phyloP scores from a whole-genome alignment of 2,888 invertebrate species.

The Sicus ferrugineus region DNA sequence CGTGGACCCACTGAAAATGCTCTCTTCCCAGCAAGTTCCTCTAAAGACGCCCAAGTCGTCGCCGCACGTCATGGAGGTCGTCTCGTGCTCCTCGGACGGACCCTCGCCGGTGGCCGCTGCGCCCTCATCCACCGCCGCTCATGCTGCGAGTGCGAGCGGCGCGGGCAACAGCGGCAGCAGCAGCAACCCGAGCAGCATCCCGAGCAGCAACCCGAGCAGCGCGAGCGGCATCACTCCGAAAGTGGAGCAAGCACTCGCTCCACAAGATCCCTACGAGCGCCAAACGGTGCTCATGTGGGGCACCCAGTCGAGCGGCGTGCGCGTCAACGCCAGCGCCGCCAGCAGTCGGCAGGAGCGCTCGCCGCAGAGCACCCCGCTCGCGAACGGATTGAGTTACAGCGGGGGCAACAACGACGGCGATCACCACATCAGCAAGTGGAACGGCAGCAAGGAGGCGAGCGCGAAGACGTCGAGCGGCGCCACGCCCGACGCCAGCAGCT shows the following conservation, averaged over 20 bases:
- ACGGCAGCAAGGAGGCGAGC: slow-evolving; percentile 45
- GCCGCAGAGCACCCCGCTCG: slow-evolving; percentile 59
- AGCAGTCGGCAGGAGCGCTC: slow-evolving; percentile 53
- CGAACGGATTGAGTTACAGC: slow-evolving; percentile 59
- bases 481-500: slow-evolving; percentile 50
- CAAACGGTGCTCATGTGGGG: slow-evolving; percentile 97
- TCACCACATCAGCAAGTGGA: slow-evolving; percentile 55
- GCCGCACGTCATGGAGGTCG: slow-evolving; percentile 64
- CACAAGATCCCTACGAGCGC: slow-evolving; percentile 67
- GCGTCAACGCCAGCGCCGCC: slow-evolving; percentile 51
- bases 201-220: slow-evolving; percentile 19
- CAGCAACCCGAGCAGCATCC: slow-evolving; percentile 37
- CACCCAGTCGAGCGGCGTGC: slow-evolving; percentile 65
- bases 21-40: slow-evolving; percentile 53
- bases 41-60: slow-evolving; percentile 65
- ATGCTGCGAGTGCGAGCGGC: slow-evolving; percentile 27
- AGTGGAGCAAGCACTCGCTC: slow-evolving; percentile 54
- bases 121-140: too few relatives aligned
- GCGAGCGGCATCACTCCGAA: slow-evolving; percentile 57
- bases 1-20: background rate
- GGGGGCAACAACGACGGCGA: slow-evolving; percentile 47
- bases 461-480: slow-evolving; percentile 34
- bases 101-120: slow-evolving; percentile 59
- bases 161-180: slow-evolving; percentile 34
- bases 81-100: slow-evolving; percentile 64